phyloP scores from a whole-genome alignment of 1,140 invertebrate species.

The Manduca sexta region DNA sequence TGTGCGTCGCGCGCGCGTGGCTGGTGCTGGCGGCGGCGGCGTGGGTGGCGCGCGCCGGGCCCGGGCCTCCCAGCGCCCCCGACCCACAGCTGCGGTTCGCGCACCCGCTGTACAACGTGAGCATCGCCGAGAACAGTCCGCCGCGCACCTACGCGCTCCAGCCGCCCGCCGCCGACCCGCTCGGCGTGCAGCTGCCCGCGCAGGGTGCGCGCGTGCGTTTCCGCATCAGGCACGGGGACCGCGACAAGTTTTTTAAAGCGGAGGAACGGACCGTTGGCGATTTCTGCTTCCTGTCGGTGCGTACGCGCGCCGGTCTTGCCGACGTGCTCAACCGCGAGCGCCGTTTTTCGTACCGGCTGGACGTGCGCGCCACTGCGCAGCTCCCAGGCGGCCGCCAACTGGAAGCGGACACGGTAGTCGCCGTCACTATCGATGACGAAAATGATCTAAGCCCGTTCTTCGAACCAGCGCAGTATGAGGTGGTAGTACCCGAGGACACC shows the following conservation, averaged over 20 bases:
- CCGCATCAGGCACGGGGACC: slow-evolving; percentile 88
- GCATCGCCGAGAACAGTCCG: slow-evolving; percentile 92
- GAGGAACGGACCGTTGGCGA: slow-evolving; percentile 91
- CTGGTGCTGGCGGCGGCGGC: slow-evolving; percentile 48
- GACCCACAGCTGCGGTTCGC: slow-evolving; percentile 76
- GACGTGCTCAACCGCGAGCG: slow-evolving; percentile 93
- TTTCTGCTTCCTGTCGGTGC: slow-evolving; percentile 92
- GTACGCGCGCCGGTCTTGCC: slow-evolving; percentile 88
- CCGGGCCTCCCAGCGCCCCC: slow-evolving; percentile 22
- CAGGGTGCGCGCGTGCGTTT: slow-evolving; percentile 80
- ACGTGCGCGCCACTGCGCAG: slow-evolving; percentile 83
- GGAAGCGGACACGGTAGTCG: slow-evolving; percentile 83
- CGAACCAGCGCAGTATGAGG: slow-evolving; percentile 89
- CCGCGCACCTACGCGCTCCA: slow-evolving; percentile 85
- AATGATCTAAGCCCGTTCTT: slow-evolving; percentile 96
- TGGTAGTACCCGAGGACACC: slow-evolving; percentile 91
- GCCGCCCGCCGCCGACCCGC: slow-evolving; percentile 71
- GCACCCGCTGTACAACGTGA: slow-evolving; percentile 87
- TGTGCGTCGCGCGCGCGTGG: slow-evolving; percentile 49
- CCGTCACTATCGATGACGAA: slow-evolving; percentile 88
- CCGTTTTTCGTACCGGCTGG: slow-evolving; percentile 86
- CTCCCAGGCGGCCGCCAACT: slow-evolving; percentile 75
- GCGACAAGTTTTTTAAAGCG: slow-evolving; percentile 93
- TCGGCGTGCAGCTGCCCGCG: slow-evolving; percentile 69
- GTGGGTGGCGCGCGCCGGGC: slow-evolving; percentile 33